Base-by-base conservation (phyloP, 1,140 invertebrate species). In the Hylyphantes graminicola region DNA sequence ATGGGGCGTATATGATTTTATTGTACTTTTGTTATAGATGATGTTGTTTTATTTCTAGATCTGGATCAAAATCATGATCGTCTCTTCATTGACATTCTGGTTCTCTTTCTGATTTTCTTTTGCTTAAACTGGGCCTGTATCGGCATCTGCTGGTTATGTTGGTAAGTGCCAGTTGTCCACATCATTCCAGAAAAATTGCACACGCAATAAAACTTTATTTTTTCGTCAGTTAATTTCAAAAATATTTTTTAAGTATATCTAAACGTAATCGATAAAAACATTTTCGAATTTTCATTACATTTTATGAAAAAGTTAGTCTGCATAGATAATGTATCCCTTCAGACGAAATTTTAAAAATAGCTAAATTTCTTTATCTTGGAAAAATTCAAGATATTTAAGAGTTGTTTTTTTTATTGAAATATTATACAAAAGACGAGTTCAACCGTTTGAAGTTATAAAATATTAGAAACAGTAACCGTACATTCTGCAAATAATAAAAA, bases 81-180 rank as follows among this genome's bases (percentile, higher is more conserved):
- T 72, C 73, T 85, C 55, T 77, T 85, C 64, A 77, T 77, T 73
- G 59, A 50, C 73, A 85, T 85, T 70, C 51, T 85, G 82, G 65
- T 85, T 85, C 82, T 85, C 74, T 85, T 85, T 85, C 21, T 85
- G 74, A 65, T 85, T 85, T 85, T 85, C 73, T 85, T 77, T 85
- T 85, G 82, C 76, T 77, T 77, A 85, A 76, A 85, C 48, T 85
- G 82, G 82, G 64, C 64, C 53, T 63, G 73, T 65, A 19, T 85
- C 57, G 54, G 53, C 9, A 70, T 85, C 21, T 85, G 82, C 82
- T 85, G 82, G 82, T 76, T 85, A 85, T 85, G 74, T 77, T 85
- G 82, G 82, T 85, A 76, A 85, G 82, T 2, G 61, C n/a, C 13
- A 48, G 17, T 35, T 35, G 35, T 35, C 35, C 35, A 35, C 35